Conservation (phyloP, 2,113 vertebrate species). For the Daubentonia madagascariensis region DNA sequence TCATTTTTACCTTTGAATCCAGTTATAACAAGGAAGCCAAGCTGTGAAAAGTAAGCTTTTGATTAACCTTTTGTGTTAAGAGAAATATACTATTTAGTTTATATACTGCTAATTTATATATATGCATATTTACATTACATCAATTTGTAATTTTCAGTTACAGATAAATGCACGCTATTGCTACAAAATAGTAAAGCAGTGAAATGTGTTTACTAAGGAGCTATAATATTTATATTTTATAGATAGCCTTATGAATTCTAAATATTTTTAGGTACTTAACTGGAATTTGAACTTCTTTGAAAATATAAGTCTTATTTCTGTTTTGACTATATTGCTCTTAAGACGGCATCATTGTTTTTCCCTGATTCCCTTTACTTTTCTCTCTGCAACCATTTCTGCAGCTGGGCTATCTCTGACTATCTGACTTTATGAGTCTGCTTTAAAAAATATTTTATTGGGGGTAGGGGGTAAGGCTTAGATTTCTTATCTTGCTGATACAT, state of each 20-base stretch:
- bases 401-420: not conserved
- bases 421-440: not conserved
- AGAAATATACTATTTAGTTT: not conserved
- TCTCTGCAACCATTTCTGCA: not conserved
- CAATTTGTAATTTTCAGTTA: constrained; percentile 27
- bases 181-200: constrained; percentile 8
- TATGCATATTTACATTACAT: not conserved
- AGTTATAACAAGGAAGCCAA: not conserved
- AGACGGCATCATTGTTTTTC: not conserved
- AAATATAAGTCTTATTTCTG: not conserved
- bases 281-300: not conserved
- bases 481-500: not conserved
- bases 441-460: not conserved
- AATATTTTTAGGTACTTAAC: constrained; percentile 23
- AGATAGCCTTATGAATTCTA: not conserved
- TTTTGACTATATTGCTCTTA: not conserved
- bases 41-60: not conserved
- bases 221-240: not conserved
- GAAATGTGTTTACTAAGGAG: not conserved
- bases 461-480: not conserved
- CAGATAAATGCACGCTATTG: not conserved
- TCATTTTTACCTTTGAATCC: not conserved
- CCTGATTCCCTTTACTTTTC: not conserved
- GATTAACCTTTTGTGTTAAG: not conserved
- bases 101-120: not conserved